Base-by-base conservation (phyloP, 2,797 vertebrate species). In the Pseudochirops corinnae region DNA sequence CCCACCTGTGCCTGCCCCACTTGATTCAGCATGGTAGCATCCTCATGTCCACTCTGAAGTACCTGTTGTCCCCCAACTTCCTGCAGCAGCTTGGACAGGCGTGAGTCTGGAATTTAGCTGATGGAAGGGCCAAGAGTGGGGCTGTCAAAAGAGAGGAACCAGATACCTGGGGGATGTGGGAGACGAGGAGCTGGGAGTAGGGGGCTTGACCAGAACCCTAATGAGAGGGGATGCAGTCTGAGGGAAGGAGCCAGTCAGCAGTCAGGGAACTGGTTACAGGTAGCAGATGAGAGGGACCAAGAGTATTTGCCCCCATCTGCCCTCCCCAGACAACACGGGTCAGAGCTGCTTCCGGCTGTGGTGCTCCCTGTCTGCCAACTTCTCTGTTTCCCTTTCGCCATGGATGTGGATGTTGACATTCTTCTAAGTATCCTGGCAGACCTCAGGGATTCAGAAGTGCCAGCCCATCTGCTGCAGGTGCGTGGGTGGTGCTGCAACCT, bases 371-470 rank as follows among this genome's bases (percentile, higher is more conserved):
- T 99, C 98, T 99, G 99, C 98, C 99, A 99, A 97, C 98, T 99
- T 94, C 98, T 99, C 93, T 99, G 99, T 98, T 99, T 99, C 96
- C 99, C 99, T 2, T 99, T 99, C 10, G 99, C 99, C 92, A 93
- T 99, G 98, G 99, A 99, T 91, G 97, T 99, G 96, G 98, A 99
- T 50, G 94, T 98, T 31, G 98, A 98, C 95, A 98, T 98, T 94
- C 97, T 98, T 97, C 95, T 94, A 90, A 62, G 97, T 11, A 97
- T 99, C 93, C 92, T 99, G 93, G 97, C 98, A 90, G 96, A 98
- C 92, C 98, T 99, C 96, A 99, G 98, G 97, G 98, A 98, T 28
- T 98, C 98, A 16, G 98, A 98, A 97, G 98, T 99, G 50, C 98
- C 99, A 50, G 93, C 98, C 5, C 98, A 98, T 97, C 99, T 99